phyloP scores from a whole-genome alignment of 2,113 vertebrate genomes.

The Menidia beryllina region DNA sequence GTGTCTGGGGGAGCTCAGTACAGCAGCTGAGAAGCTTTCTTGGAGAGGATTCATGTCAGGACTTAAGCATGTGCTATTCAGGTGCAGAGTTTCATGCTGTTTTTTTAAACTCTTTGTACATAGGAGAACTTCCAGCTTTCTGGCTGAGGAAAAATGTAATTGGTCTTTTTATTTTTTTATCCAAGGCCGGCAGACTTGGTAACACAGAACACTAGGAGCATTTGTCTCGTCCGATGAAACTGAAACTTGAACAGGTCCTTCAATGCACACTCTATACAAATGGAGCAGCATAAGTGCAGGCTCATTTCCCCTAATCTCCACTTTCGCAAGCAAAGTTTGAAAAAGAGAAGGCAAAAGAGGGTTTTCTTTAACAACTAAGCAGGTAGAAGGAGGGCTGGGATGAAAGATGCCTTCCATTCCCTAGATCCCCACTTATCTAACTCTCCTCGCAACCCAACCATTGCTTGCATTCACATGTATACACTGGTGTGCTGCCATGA shows the following conservation, averaged over 20 bases:
- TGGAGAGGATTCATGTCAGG: conserved; percentile 46
- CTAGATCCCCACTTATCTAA: not conserved
- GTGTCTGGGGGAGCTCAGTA: conserved; percentile 47
- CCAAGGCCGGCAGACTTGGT: conserved; percentile 14
- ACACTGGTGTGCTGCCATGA: conserved; percentile 26
- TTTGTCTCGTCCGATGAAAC: conserved; percentile 59
- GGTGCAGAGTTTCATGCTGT: conserved; percentile 32
- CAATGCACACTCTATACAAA: conserved; percentile 52
- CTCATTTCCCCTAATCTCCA: conserved; percentile 46
- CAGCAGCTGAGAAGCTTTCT: conserved; percentile 46
- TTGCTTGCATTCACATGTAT: conserved; percentile 46
- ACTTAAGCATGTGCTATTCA: conserved; percentile 30
- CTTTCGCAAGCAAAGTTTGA: conserved; percentile 63
- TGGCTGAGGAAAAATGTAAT: conserved; percentile 6
- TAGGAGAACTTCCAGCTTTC: conserved; percentile 25
- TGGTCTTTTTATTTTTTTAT: conserved; percentile 16
- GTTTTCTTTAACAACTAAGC: conserved; percentile 56
- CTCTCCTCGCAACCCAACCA: not conserved
- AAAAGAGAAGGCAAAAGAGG: conserved; percentile 38
- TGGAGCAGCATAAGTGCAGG: conserved; percentile 33
- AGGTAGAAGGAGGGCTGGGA: conserved; percentile 34
- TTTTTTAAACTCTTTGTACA: conserved; percentile 35
- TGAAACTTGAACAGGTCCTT: conserved; percentile 62
- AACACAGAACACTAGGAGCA: conserved; percentile 38
- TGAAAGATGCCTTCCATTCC: conserved; percentile 50